Evolutionary conservation across 2,113 vertebrate genomes (phyloP), one percentile per base, ranked within the genome.

Genomic region (Platichthys stellatus): DNA sequence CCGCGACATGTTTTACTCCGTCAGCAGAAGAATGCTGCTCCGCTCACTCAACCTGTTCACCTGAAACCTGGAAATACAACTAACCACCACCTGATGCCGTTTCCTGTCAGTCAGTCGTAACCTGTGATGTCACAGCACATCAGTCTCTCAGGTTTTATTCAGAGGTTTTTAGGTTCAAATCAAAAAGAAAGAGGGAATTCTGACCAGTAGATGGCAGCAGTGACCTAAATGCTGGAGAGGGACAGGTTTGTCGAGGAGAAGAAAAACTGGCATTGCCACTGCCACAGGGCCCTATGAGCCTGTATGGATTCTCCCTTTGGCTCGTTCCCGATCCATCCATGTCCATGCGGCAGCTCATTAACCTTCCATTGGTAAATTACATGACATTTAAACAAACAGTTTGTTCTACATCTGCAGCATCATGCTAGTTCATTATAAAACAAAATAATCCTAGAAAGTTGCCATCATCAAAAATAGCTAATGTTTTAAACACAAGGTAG

Each of bases 171-270:
- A 49, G 45, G 15, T 18, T 49, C 17, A 18, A 5, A 17, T 15
- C 14, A 49, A 49, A 49, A 49, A 49, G 17, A 18, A 15, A 49
- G 2, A 5, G 14, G 13, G 45, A 6, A 18, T 18, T 43, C 0
- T 53, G 64, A 63, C 75, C 80, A 86, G 69, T 6, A 84, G 85
- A 2, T 21, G 80, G 85, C 81, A 78, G 78, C 4, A 76, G 31
- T 2, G 7, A 15, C 43, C 15, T 43, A 17, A 14, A 58, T 6
- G 24, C 3, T 51, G 3, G 14, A 54, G 56, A 62, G n/a, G 45
- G 26, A 45, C 9, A 10, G 17, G 6, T 14, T 38, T 31, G n/a
- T 45, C 9, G 20, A 28, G 31, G 11, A 4, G 35, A 56, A 12
- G 1, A 38, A 5, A 26, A 40, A 57, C 24, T 31, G 54, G 31